phyloP scores from a whole-genome alignment of 1,140 invertebrate species.

The Drosophila sp. region DNA sequence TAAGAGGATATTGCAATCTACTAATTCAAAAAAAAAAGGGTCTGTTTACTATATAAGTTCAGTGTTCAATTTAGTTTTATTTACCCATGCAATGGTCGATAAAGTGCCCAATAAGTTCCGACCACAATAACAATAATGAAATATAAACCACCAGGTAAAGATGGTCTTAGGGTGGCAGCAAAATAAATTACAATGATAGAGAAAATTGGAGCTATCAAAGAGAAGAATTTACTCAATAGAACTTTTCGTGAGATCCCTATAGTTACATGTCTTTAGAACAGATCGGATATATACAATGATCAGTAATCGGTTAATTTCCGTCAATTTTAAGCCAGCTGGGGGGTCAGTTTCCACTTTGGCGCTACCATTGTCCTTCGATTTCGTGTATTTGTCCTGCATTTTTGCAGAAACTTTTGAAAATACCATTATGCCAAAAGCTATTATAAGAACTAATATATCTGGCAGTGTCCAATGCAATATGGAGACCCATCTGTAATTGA shows the following conservation, averaged over 20 bases:
- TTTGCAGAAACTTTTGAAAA: constrained; percentile 53
- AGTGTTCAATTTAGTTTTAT: neutral
- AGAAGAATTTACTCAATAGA: neutral
- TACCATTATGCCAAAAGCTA: constrained; percentile 83
- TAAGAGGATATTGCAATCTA: constrained; percentile 31
- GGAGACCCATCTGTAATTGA: constrained; percentile 20
- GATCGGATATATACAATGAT: constrained; percentile 58
- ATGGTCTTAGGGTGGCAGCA: constrained; percentile 90
- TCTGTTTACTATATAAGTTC: neutral
- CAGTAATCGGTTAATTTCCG: constrained; percentile 47
- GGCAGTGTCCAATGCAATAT: constrained; percentile 84
- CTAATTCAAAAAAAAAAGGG: constrained; percentile 11
- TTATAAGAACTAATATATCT: constrained; percentile 85
- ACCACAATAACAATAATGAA: constrained; percentile 92
- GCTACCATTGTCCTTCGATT: constrained; percentile 63
- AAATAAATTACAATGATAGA: constrained; percentile 89
- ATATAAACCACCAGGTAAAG: constrained; percentile 91
- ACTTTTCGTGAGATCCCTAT: neutral
- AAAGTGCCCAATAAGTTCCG: constrained; percentile 94
- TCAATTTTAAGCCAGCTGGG: constrained; percentile 46
- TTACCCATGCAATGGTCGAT: constrained; percentile 86
- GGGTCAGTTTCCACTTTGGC: constrained; percentile 72
- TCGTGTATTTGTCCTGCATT: neutral
- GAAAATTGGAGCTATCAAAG: constrained; percentile 87
- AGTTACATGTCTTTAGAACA: constrained; percentile 54